These are phyloP conservation scores for Rhyacophila evoluta DNA, from an alignment of 2,888 invertebrate species.

Conservation along the genomic window DNA sequence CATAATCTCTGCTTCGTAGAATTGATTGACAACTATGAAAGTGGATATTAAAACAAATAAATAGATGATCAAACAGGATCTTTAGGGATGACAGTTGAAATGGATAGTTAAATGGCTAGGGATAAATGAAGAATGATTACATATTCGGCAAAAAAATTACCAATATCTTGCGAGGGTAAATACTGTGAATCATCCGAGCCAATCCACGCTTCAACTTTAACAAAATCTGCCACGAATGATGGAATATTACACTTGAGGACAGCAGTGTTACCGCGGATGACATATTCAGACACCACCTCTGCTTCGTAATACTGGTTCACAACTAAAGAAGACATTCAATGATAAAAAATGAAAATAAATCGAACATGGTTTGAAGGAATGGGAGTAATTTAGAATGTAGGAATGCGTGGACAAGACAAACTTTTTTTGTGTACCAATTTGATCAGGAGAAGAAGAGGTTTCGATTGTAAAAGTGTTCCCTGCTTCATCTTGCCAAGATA, in stretches of 20 bases:
- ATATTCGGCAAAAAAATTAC: slow-evolving; percentile 64
- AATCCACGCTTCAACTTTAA: slow-evolving; percentile 88
- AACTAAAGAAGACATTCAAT: slow-evolving; percentile 70
- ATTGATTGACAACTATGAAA: slow-evolving; percentile 84
- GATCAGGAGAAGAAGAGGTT: slow-evolving; percentile 49
- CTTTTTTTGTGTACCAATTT: slow-evolving; percentile 60
- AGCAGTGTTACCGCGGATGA: slow-evolving; percentile 88
- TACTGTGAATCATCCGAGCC: slow-evolving; percentile 77
- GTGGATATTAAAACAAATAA: neutral
- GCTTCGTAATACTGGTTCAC: slow-evolving; percentile 91
- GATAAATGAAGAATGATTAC: neutral
- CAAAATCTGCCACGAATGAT: slow-evolving; percentile 91
- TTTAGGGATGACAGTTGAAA: neutral
- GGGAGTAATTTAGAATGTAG: neutral
- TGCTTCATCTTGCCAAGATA: slow-evolving; percentile 87
- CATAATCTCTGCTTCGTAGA: slow-evolving; percentile 89
- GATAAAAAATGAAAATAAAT: neutral
- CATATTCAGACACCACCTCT: slow-evolving; percentile 90
- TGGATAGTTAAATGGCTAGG: neutral
- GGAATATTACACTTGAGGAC: slow-evolving; percentile 91
- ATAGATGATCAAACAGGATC: neutral
- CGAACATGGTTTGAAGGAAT: neutral
- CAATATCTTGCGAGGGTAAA: slow-evolving; percentile 78
- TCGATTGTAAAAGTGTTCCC: slow-evolving; percentile 68
- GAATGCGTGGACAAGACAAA: neutral